phyloP scores from a whole-genome alignment of 2,113 vertebrate genomes.

The Pterophyllum scalare region DNA sequence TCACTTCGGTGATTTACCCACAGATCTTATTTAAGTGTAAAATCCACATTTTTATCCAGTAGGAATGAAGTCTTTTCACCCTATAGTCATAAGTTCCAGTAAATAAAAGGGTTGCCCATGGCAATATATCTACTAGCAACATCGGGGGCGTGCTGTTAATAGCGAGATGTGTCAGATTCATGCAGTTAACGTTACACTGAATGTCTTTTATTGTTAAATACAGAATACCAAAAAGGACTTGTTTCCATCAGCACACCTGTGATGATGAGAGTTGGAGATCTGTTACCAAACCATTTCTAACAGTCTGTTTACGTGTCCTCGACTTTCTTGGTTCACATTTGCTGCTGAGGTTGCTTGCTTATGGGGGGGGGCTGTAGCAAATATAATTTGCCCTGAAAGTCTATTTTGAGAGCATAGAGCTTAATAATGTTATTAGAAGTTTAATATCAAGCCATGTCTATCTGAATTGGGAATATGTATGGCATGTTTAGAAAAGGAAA shows the following conservation, averaged over 20 bases:
- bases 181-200: background rate
- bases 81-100: background rate
- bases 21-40: background rate
- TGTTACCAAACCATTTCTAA: background rate
- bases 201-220: background rate
- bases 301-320: background rate
- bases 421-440: slow-evolving; percentile 18
- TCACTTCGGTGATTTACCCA: background rate
- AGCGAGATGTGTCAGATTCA: background rate
- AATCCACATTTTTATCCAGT: background rate
- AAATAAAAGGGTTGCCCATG: background rate
- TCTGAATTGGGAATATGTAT: slow-evolving; percentile 16
- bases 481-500: slow-evolving; percentile 23
- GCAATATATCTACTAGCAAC: background rate
- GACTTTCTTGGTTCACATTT: background rate
- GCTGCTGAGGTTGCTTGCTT: background rate
- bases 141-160: background rate
- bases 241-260: background rate
- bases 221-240: background rate
- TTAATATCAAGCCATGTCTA: slow-evolving; percentile 17
- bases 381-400: background rate
- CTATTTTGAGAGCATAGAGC: background rate
- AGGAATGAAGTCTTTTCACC: background rate
- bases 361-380: slow-evolving; percentile 2
- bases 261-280: slow-evolving; percentile 16